Conservation (phyloP, 1,140 invertebrate species). For the Sitobion miscanthi region DNA sequence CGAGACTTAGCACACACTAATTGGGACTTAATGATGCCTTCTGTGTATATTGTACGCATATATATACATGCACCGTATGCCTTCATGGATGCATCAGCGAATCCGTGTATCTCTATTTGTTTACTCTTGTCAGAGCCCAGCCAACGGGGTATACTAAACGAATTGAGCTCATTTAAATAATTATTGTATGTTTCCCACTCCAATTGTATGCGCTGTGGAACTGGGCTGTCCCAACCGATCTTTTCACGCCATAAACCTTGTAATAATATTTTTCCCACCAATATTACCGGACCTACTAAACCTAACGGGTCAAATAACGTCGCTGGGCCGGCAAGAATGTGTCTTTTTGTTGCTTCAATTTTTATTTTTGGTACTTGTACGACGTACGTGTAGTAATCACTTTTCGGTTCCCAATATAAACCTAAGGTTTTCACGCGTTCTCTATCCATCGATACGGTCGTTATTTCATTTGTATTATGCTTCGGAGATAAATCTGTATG, state of each 20-base stretch:
- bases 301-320: conserved; percentile 61
- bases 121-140: conserved; percentile 10
- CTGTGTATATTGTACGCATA: conserved; percentile 49
- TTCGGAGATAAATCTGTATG: too few relatives aligned
- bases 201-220: conserved; percentile 57
- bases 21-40: conserved; percentile 45
- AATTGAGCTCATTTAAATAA: conserved; percentile 53
- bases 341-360: conserved; percentile 22
- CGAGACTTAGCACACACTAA: conserved; percentile 58
- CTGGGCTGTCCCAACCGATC: conserved; percentile 60
- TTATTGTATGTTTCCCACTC: conserved; percentile 58
- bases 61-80: conserved; percentile 58
- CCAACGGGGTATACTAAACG: conserved; percentile 29
- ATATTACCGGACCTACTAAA: conserved; percentile 59
- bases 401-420: not conserved
- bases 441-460: not conserved
- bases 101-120: conserved; percentile 59
- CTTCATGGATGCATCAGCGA: conserved; percentile 61
- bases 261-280: conserved; percentile 58
- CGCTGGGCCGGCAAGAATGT: conserved; percentile 57
- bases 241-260: conserved; percentile 57
- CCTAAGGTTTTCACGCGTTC: conserved; percentile 37
- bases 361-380: not conserved
- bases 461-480: too few relatives aligned
- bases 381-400: not conserved